A percentile compares a stretch with the other conserved stretches of the same genome.
These are phyloP conservation scores for Ormyrus rosae DNA, from an alignment of 2,888 invertebrate genomes.

Conservation along the genomic window DNA sequence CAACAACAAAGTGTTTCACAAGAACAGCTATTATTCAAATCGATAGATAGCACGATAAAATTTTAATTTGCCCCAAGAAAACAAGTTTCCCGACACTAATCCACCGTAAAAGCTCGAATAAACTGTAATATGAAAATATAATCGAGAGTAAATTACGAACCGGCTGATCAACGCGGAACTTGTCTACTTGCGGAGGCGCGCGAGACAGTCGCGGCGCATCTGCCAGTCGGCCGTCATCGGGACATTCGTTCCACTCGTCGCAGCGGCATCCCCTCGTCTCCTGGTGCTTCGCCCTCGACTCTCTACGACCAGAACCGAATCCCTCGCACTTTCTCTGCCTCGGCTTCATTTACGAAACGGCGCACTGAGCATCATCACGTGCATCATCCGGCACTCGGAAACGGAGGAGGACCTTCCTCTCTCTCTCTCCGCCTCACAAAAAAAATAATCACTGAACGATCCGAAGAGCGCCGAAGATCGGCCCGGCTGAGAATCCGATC, in stretches of 20 bases:
- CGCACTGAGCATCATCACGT: slow-evolving; percentile 8
- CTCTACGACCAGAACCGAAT: too few relatives aligned
- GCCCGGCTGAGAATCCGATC: neutral
- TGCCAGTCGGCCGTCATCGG: slow-evolving; percentile 22
- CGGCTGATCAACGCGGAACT: slow-evolving; percentile 50
- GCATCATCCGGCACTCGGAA: slow-evolving; percentile 14
- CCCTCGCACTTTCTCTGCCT: slow-evolving; percentile 8
- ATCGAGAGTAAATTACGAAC: slow-evolving; percentile 17
- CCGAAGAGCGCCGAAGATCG: neutral
- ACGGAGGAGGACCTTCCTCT: neutral
- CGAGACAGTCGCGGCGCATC: slow-evolving; percentile 37
- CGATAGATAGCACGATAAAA: too few relatives aligned
- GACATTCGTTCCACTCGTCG: neutral
- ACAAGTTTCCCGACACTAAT: too few relatives aligned
- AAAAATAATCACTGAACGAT: slow-evolving; percentile 40
- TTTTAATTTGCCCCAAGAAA: too few relatives aligned
- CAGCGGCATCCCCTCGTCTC: slow-evolving; percentile 15
- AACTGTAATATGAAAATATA: neutral
- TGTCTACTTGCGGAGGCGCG: slow-evolving; percentile 50
- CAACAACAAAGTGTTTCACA: too few relatives aligned
- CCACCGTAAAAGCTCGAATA: too few relatives aligned
- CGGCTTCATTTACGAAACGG: neutral
- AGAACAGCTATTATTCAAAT: too few relatives aligned
- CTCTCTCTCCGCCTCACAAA: neutral
- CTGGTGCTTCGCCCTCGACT: neutral